Conservation (phyloP, 2,797 vertebrate genomes). For the Sebastes itinus region DNA sequence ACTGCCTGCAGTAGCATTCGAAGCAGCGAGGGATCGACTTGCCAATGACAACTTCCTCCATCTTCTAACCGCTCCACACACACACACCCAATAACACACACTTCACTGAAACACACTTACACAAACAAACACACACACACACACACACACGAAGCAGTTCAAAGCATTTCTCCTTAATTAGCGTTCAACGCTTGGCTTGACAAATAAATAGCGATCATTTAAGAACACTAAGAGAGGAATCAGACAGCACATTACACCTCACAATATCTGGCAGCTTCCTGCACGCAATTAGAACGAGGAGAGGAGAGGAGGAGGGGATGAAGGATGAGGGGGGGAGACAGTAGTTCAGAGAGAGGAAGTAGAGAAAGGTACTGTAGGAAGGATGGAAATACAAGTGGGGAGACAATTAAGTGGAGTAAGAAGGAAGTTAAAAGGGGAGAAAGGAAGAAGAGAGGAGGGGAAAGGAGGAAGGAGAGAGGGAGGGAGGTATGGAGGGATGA, state of each 20-base stretch:
- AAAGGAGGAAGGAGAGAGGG: background rate
- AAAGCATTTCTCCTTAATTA: slow-evolving; percentile 79
- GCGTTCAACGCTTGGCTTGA: slow-evolving; percentile 76
- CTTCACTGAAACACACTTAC: slow-evolving; percentile 15
- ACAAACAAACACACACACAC: slow-evolving; percentile 5
- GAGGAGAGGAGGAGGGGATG: background rate
- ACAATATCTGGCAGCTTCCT: slow-evolving; percentile 70
- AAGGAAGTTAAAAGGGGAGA: background rate
- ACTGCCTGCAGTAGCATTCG: slow-evolving; percentile 5
- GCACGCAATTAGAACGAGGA: slow-evolving; percentile 47
- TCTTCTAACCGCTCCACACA: slow-evolving; percentile 29
- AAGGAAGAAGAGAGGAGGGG: background rate
- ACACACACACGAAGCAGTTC: slow-evolving; percentile 42
- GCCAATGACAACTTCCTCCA: slow-evolving; percentile 54
- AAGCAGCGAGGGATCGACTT: slow-evolving; percentile 38
- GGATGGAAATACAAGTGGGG: background rate
- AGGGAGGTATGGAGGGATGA: too few species aligned
- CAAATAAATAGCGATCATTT: slow-evolving; percentile 81
- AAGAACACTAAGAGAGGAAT: slow-evolving; percentile 80
- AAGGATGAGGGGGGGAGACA: background rate
- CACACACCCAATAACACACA: background rate
- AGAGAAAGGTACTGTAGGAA: background rate
- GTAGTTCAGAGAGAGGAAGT: background rate
- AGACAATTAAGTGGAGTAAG: background rate
- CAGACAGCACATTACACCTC: slow-evolving; percentile 79